These are phyloP conservation scores for Vanessa atalanta DNA, from an alignment of 1,140 invertebrate genomes.

Conservation along the genomic window DNA sequence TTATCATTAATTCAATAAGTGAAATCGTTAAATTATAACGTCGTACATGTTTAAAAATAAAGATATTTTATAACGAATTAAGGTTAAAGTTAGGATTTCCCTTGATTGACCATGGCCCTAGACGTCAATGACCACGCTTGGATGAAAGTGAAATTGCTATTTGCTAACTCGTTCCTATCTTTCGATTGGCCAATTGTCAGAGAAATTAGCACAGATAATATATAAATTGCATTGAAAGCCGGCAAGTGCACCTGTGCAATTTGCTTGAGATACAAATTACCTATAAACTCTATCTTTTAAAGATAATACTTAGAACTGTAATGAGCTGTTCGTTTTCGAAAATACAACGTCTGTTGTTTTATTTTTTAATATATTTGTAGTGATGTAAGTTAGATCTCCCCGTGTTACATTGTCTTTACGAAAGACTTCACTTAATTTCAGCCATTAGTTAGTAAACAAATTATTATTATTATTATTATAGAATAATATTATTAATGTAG, in stretches of 20 bases:
- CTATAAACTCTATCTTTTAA: background rate
- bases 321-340: too few species aligned
- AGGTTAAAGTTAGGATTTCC: constrained; percentile 14
- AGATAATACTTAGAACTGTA: too few species aligned
- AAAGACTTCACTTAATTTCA: too few species aligned
- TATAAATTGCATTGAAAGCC: constrained; percentile 21
- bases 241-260: constrained; percentile 12
- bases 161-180: constrained; percentile 46
- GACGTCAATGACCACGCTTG: constrained; percentile 58
- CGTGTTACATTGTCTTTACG: too few species aligned
- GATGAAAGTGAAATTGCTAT: constrained; percentile 64
- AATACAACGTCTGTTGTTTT: too few species aligned
- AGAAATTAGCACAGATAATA: constrained; percentile 42
- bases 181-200: constrained; percentile 47
- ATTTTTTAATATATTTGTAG: too few species aligned
- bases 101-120: constrained; percentile 38
- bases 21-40: background rate
- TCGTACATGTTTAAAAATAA: background rate
- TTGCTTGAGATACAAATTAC: constrained; percentile 15
- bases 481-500: too few species aligned
- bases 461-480: too few species aligned
- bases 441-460: too few species aligned
- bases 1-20: too few species aligned
- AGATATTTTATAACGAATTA: background rate
- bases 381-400: too few species aligned